Conservation (phyloP, 1,140 invertebrate species). For the Mycetomoellerius zeteki region DNA sequence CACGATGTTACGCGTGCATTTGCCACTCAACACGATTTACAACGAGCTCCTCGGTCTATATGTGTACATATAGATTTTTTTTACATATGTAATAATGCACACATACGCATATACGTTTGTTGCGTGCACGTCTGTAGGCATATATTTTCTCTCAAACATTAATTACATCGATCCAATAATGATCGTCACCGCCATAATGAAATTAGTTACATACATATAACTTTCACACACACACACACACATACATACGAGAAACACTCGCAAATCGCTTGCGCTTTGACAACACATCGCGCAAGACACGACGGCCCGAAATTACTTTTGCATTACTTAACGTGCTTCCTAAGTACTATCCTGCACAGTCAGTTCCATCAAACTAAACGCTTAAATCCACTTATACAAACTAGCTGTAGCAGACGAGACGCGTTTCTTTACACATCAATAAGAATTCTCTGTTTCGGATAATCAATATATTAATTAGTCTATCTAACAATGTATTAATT, state of each 20-base stretch:
- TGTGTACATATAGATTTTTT: slow-evolving; percentile 4
- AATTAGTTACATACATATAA: slow-evolving; percentile 61
- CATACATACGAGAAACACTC: slow-evolving; percentile 17
- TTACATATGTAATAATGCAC: slow-evolving; percentile 36
- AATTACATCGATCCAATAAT: slow-evolving; percentile 70
- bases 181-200: slow-evolving; percentile 43
- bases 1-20: slow-evolving; percentile 71
- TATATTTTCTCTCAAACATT: slow-evolving; percentile 51
- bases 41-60: slow-evolving; percentile 61
- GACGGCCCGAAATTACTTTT: slow-evolving; percentile 73
- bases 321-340: slow-evolving; percentile 71
- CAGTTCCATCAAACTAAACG: slow-evolving; percentile 57
- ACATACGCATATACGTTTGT: slow-evolving; percentile 42
- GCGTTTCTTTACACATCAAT: slow-evolving; percentile 67
- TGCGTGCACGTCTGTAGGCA: slow-evolving; percentile 63
- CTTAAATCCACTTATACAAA: slow-evolving; percentile 74
- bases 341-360: slow-evolving; percentile 35
- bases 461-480: slow-evolving; percentile 79
- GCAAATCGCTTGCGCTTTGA: not conserved
- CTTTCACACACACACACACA: slow-evolving; percentile 27
- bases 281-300: slow-evolving; percentile 56
- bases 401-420: slow-evolving; percentile 61
- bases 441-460: slow-evolving; percentile 68
- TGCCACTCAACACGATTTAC: slow-evolving; percentile 80
- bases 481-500: slow-evolving; percentile 77